A percentile compares a stretch with the other conserved stretches of the same genome.
Conservation (phyloP, 1,140 invertebrate genomes). For the Halictus rubicundus region DNA sequence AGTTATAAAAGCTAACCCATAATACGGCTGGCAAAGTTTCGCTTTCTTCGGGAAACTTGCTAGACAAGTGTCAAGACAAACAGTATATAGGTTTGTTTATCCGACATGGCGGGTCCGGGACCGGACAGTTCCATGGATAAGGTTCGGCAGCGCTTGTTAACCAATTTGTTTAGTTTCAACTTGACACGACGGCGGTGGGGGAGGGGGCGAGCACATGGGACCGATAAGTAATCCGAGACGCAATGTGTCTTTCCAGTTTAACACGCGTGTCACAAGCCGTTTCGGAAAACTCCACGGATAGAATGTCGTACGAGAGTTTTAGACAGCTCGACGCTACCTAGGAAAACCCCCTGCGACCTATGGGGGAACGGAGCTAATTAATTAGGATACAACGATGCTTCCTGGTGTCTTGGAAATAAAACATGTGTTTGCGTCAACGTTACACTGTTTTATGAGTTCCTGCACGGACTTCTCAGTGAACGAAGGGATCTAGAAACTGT, state of each 20-base stretch:
- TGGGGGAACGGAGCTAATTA: conserved; percentile 8
- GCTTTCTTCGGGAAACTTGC: not conserved
- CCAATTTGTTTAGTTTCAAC: conserved; percentile 76
- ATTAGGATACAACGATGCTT: not conserved
- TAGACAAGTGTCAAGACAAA: conserved; percentile 12
- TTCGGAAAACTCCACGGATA: conserved; percentile 37
- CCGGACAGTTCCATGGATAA: conserved; percentile 40
- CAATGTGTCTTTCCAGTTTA: conserved; percentile 39
- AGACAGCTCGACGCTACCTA: conserved; percentile 54
- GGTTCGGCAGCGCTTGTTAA: conserved; percentile 56
- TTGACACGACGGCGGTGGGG: conserved; percentile 56
- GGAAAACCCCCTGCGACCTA: not conserved
- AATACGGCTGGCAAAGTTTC: not conserved
- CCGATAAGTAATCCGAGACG: conserved; percentile 71
- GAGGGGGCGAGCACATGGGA: conserved; percentile 62
- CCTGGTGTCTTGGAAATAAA: not conserved
- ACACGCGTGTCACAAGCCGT: conserved; percentile 53
- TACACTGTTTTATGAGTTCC: not conserved
- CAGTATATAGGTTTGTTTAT: conserved; percentile 39
- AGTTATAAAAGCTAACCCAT: not conserved
- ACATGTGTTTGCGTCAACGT: not conserved
- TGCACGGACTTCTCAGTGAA: not conserved
- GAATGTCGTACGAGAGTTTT: conserved; percentile 24
- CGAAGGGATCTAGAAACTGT: not conserved
- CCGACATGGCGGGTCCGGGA: conserved; percentile 15